These are phyloP conservation scores for Xestoiulus laeticollis DNA, from an alignment of 2,888 invertebrate species.

Conservation along the genomic window DNA sequence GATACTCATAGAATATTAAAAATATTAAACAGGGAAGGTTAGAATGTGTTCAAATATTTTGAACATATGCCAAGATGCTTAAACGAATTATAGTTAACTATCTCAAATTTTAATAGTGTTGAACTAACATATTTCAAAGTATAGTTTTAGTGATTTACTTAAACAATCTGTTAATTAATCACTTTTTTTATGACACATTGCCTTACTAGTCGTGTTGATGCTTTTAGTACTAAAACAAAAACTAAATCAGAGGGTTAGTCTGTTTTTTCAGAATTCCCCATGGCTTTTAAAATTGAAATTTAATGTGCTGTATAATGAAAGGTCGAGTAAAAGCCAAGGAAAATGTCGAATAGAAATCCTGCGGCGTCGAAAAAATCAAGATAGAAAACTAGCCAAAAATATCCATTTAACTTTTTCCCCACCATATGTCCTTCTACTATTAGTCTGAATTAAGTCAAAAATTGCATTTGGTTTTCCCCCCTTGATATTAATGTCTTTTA, in stretches of 20 bases:
- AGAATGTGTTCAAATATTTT: too few relatives aligned
- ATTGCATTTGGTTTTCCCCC: not conserved
- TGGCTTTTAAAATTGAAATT: conserved; percentile 11
- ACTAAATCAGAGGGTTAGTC: not conserved
- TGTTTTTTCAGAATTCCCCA: conserved; percentile 12
- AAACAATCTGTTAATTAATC: too few relatives aligned
- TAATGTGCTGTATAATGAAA: conserved; percentile 29
- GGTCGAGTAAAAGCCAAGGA: not conserved
- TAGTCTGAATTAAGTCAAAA: not conserved
- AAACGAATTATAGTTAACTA: too few relatives aligned
- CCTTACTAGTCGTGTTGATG: too few relatives aligned
- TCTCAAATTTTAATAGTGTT: too few relatives aligned
- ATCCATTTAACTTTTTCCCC: not conserved
- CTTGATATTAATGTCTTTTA: not conserved
- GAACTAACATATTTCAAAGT: too few relatives aligned
- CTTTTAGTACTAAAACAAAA: too few relatives aligned
- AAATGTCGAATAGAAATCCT: not conserved
- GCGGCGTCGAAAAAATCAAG: not conserved
- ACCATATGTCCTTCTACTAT: not conserved
- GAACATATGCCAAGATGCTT: too few relatives aligned
- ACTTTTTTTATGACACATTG: too few relatives aligned
- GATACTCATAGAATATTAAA: too few relatives aligned
- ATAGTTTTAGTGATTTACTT: too few relatives aligned
- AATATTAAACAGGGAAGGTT: too few relatives aligned
- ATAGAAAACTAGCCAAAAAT: not conserved